A percentile compares a stretch with the other conserved stretches of the same genome.
Evolutionary conservation across 2,113 vertebrate genomes (phyloP).

Genomic region (Lepidothrix coronata): DNA sequence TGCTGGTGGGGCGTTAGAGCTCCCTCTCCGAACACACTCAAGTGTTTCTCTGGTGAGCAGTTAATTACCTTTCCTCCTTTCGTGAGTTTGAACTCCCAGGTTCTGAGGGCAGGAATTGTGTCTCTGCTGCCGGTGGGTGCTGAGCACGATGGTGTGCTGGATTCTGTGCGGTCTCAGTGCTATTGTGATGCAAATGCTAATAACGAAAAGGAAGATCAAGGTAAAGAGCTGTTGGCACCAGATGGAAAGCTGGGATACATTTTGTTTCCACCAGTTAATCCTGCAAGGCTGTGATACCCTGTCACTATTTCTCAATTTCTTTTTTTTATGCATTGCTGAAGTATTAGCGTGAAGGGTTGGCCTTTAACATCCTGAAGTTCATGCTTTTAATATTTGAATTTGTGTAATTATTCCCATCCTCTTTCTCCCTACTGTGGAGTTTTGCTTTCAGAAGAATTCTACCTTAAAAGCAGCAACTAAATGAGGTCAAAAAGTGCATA

Average conservation of each 20-base stretch:
- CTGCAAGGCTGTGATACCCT: background rate
- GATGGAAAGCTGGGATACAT: background rate
- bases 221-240: background rate
- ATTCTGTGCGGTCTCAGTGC: background rate
- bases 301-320: background rate
- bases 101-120: background rate
- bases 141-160: background rate
- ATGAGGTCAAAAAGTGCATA: background rate
- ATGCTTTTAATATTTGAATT: background rate
- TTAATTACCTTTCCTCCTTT: background rate
- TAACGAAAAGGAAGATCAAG: background rate
- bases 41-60: background rate
- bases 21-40: background rate
- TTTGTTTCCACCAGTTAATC: slow-evolving; percentile 5
- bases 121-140: background rate
- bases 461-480: background rate
- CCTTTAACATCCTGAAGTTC: background rate
- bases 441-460: background rate
- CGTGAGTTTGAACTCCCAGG: background rate
- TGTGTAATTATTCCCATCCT: background rate
- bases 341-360: background rate
- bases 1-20: accelerated
- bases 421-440: background rate
- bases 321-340: background rate
- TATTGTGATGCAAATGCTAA: slow-evolving; percentile 26